Evolutionary conservation across 2,113 vertebrate genomes (phyloP).

Genomic region (Oceanodroma tethys): DNA sequence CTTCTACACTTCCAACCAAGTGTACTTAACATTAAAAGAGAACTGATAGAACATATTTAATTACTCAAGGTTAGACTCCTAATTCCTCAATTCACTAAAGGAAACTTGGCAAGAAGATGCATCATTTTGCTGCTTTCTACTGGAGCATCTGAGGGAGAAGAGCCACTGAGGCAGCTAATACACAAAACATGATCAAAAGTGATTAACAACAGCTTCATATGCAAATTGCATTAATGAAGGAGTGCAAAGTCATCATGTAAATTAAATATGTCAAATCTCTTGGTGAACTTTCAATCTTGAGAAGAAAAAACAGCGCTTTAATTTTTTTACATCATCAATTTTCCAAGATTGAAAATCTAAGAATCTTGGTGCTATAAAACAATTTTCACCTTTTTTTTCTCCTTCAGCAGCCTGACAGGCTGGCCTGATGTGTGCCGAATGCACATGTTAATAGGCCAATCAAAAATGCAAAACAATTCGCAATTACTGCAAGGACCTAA

Average conservation of each 20-base stretch:
- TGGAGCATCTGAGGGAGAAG: constrained; percentile 83
- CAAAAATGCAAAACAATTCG: constrained; percentile 99
- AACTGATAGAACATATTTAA: constrained; percentile 86
- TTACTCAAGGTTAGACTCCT: constrained; percentile 86
- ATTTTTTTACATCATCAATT: constrained; percentile 92
- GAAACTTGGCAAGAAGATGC: constrained; percentile 85
- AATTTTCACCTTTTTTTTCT: constrained; percentile 90
- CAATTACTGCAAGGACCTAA: constrained; percentile 99
- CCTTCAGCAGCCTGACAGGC: constrained; percentile 92
- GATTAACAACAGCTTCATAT: constrained; percentile 93
- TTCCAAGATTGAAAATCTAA: constrained; percentile 83
- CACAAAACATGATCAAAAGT: constrained; percentile 93
- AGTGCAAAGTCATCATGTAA: constrained; percentile 98
- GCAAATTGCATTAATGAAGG: constrained; percentile 97
- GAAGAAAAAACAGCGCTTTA: constrained; percentile 89
- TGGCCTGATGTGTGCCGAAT: constrained; percentile 94
- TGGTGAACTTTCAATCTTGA: constrained; percentile 94
- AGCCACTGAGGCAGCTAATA: constrained; percentile 88
- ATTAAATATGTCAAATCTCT: constrained; percentile 99
- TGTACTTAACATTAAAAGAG: constrained; percentile 84
- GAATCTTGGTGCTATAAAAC: constrained; percentile 86
- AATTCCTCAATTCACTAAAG: constrained; percentile 87
- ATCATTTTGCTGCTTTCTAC: constrained; percentile 83
- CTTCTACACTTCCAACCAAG: constrained; percentile 79
- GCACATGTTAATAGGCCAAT: constrained; percentile 99